phyloP scores from a whole-genome alignment of 2,888 invertebrate species.

The Globia sparganii region DNA sequence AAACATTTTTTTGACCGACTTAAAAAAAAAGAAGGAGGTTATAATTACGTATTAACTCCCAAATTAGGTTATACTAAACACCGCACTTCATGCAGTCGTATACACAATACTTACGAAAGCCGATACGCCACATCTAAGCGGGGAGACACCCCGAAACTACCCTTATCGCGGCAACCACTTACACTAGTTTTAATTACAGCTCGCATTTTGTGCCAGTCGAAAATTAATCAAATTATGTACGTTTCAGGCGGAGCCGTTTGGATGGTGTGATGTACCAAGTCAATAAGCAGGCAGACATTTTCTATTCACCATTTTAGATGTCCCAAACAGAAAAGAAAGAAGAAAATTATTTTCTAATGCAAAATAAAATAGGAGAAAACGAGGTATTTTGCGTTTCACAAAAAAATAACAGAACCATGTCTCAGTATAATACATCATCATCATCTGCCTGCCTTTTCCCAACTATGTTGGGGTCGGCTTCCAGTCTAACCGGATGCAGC shows the following conservation, averaged over 20 bases:
- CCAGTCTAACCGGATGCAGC: too few species aligned
- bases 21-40: neutral
- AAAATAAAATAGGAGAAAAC: neutral
- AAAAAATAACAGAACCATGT: too few species aligned
- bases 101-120: slow-evolving; percentile 63
- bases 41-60: neutral
- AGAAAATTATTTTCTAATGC: neutral
- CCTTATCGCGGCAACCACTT: slow-evolving; percentile 89
- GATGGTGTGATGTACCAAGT: slow-evolving; percentile 67
- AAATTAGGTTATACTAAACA: neutral
- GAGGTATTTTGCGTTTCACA: neutral
- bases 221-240: slow-evolving; percentile 89
- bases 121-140: slow-evolving; percentile 74
- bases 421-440: too few species aligned
- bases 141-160: slow-evolving; percentile 77
- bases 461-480: too few species aligned
- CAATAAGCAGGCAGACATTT: neutral
- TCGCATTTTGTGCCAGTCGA: slow-evolving; percentile 87
- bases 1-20: neutral
- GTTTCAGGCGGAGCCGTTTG: slow-evolving; percentile 76
- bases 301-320: neutral
- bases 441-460: too few species aligned
- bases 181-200: slow-evolving; percentile 89
- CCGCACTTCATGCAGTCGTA: slow-evolving; percentile 62
- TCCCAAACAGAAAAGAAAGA: neutral